Base-by-base conservation (phyloP, 30 jellyfish, hydroid and myxozoan genomes). In the Aurelia aurita region DNA sequence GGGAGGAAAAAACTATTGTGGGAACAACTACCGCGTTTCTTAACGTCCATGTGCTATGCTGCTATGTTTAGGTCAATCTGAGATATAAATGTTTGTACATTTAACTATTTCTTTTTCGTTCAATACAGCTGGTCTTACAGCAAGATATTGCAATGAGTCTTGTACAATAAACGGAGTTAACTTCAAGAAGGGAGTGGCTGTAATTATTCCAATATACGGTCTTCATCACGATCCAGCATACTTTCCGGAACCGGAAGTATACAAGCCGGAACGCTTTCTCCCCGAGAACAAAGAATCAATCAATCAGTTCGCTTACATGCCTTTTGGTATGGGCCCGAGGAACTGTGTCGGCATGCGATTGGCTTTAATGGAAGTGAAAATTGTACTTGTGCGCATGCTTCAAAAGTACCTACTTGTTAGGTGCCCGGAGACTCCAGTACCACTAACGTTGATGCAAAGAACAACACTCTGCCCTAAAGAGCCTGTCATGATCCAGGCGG, bases 301-400 rank as follows among this genome's bases (percentile, higher is more conserved):
- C 82, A 70, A 70, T 28, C 90, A 43, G 46, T 32, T 47, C 6
- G 69, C 90, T 8, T 79, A 29, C 55, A 10, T 59, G 49, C 77
- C 90, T 0, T 79, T 79, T 63, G 90, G 90, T 9, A 27, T 25
- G 45, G 90, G 90, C 20, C 90, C 90, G 3, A 32, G 91, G 28
- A 55, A 81, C 11, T 81, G 91, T 87, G 74, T 81, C 13, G 91
- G 91, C 39, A 81, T 65, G 87, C 39, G 91, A 20, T 27, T 81
- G 21, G 91, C 91, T 16, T 21, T 44, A 74, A 66, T 81, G 47
- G 86, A 81, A 47, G 32, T 81, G 76, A 81, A 81, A 34, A 11
- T 53, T 60, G 78, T 58, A 14, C 75, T 81, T 11, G 87, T 65
- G 21, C 82, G 70, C 69, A 18, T 79, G 68, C 21, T 79, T 5